Percentiles rank a stretch among this genome's conserved stretches.
Evolutionary conservation across 2,113 vertebrate species (phyloP).

Genomic region (Cyprinodon tularosa): DNA sequence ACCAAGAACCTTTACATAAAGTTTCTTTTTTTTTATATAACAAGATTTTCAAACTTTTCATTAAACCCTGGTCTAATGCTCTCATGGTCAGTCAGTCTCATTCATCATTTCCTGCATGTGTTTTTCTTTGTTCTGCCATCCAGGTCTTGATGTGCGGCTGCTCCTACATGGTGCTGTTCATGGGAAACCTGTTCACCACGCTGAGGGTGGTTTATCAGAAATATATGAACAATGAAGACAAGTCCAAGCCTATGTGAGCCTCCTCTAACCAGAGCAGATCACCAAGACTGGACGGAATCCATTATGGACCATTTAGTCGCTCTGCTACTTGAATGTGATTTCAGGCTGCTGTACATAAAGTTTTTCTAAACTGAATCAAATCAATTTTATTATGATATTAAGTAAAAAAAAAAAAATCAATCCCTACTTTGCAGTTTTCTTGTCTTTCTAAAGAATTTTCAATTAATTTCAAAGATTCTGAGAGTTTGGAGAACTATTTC

Average conservation of each 20-base stretch:
- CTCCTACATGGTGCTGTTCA: conserved; percentile 91
- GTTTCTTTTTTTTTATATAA: neutral
- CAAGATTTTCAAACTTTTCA: neutral
- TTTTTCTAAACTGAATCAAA: neutral
- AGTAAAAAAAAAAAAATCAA: neutral
- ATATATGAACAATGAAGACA: conserved; percentile 85
- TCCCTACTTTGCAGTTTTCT: neutral
- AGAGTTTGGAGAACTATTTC: neutral
- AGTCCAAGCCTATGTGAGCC: conserved; percentile 77
- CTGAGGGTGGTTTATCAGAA: conserved; percentile 94
- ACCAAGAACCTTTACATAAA: neutral
- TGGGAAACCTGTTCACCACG: conserved; percentile 95
- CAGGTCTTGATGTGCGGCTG: conserved; percentile 93
- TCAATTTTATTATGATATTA: neutral
- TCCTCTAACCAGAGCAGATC: neutral
- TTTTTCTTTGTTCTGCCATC: neutral
- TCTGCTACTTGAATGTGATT: neutral
- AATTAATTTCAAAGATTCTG: neutral
- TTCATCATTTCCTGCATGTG: too few relatives aligned
- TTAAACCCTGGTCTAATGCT: neutral
- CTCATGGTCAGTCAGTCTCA: too few relatives aligned
- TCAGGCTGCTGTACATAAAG: conserved; percentile 1
- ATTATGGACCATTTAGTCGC: conserved; percentile 9
- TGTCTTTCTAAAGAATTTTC: neutral
- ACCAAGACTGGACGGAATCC: neutral